Base-by-base conservation (phyloP, 2,797 vertebrate species). In the Ptychobarbus kaznakovi region DNA sequence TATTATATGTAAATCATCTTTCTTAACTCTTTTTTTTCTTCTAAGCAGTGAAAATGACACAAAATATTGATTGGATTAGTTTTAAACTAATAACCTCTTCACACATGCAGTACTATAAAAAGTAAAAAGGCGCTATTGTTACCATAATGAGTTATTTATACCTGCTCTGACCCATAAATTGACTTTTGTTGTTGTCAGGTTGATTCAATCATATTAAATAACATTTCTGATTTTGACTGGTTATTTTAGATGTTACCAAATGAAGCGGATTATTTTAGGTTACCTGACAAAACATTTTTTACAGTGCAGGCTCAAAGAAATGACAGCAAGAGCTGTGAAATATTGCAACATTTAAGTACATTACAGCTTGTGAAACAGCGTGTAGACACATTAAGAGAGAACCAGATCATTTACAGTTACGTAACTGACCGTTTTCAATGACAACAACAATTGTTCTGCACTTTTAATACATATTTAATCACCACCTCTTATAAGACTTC, bases 271-370 rank as follows among this genome's bases (percentile, higher is more conserved):
- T 44, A 78, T 78, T 44, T 61, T 72, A 58, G 38, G 51, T 82
- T 22, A 38, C 18, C 51, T 72, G 51, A 81, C 80, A 81, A 61
- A 61, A 58, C 13, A 5, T 22, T 42, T 40, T 69, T 38, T 56
- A 20, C 16, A 53, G 35, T 42, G 65, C 22, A 40, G 16, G 18
- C 42, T 44, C 56, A 44, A 82, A 72, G 44, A 25, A 40, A 56
- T 20, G 65, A 38, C 46, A 80, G 63, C 18, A 56, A 70, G 46
- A 49, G 61, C 78, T 49, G 18, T 80, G 42, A 66, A 80, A 80
- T 49, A 49, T 9, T 40, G 74, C 35, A 40, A 58, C 74, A 25
- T 13, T 63, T 79, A 44, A 79, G 28, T 8, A 32, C 58, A 28
- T 4, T 12, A 32, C 15, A 61, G 40, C 53, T 61, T 44, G 38